Percentiles rank a stretch among this genome's conserved stretches.
These are phyloP conservation scores for Erpornis zantholeuca DNA, from an alignment of 2,113 vertebrate species.

Conservation along the genomic window DNA sequence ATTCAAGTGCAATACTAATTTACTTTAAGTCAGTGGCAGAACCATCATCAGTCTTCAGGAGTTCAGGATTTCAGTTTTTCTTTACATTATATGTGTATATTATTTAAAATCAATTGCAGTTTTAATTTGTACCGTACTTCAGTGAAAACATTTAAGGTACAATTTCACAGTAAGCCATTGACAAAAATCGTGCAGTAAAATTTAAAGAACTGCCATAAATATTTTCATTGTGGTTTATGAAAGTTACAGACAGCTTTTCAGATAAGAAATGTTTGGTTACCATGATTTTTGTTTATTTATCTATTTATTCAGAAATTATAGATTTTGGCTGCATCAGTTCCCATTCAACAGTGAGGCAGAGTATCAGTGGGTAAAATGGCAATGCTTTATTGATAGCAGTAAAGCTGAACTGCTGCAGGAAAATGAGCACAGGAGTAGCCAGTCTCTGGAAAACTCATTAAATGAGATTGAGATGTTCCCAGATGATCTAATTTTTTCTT, in stretches of 20 bases:
- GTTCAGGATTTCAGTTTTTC: not conserved
- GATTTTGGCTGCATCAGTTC: not conserved
- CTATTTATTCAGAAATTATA: not conserved
- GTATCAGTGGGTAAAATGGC: not conserved
- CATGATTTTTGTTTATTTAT: not conserved
- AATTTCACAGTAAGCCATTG: not conserved
- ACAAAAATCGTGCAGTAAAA: not conserved
- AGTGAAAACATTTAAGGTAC: not conserved
- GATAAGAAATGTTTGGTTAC: not conserved
- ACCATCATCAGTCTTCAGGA: not conserved
- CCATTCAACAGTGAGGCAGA: not conserved
- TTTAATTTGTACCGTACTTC: not conserved
- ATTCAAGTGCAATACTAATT: not conserved
- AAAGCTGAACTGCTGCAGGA: not conserved
- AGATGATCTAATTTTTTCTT: not conserved
- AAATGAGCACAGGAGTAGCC: not conserved
- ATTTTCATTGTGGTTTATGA: not conserved
- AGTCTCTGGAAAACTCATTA: not conserved
- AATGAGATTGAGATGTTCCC: not conserved
- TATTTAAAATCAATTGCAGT: not conserved
- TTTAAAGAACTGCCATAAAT: not conserved
- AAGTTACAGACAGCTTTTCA: not conserved
- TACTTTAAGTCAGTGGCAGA: not conserved
- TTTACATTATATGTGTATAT: not conserved
- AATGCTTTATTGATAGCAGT: not conserved